Evolutionary conservation across 2,797 vertebrate genomes (phyloP), one percentile per base, ranked within the genome.

Genomic region (Ceryle rudis): DNA sequence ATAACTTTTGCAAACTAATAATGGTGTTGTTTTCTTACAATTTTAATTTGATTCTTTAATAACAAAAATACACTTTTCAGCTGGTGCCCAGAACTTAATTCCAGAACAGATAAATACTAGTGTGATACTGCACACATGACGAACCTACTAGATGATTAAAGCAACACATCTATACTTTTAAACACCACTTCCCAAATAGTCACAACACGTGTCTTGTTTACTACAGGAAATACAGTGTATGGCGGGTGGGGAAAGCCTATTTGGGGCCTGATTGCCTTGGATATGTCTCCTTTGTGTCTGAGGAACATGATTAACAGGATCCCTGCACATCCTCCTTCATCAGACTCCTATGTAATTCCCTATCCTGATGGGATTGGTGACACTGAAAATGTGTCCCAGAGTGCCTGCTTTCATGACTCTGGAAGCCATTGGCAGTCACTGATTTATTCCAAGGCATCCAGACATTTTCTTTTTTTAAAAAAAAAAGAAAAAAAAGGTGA

Each of bases 1-100:
- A 96, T 97, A 98, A 98, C 96, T 98, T 98, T 92, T 81, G 66
- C 95, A 96, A 97, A 95, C 91, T 96, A 97, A 98, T 97, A 96
- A 95, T 91, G 91, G 91, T 86, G 95, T 92, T 97, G 97, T 98
- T 98, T 97, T 94, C 97, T 97, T 92, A 90, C 66, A 21, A 93
- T 97, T 98, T 96, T 94, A 96, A 97, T 97, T 97, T 97, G 94
- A 92, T 97, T 96, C 96, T 94, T 96, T 97, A 97, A 96, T 96
- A 97, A 97, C 46, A 96, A 97, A 98, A 97, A 97, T 91, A 97
- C 31, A 94, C 91, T 97, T 96, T 97, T 91, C 90, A 96, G 71
- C 80, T 88, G 94, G 55, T 90, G 96, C 87, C 77, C 17, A 41
- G 94, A 91, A 95, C 84, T 95, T 94, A 92, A 93, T 93, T 96